Conservation (phyloP, 1,140 invertebrate genomes). For the Drosophila fuyamai region DNA sequence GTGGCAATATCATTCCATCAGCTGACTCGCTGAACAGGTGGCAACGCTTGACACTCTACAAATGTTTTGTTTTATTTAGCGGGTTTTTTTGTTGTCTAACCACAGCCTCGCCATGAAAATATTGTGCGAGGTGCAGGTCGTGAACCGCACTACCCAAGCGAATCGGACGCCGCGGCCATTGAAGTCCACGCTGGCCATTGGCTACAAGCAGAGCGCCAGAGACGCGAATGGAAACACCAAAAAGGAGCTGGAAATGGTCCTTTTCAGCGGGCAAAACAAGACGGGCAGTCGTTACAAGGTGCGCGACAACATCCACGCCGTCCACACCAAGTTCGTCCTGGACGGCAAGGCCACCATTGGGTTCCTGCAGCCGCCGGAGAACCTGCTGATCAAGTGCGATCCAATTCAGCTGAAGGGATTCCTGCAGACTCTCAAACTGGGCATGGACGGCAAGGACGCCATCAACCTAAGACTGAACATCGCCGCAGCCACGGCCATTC, state of each 20-base stretch:
- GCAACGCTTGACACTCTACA: slow-evolving; percentile 71
- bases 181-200: slow-evolving; percentile 88
- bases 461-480: slow-evolving; percentile 86
- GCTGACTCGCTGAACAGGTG: slow-evolving; percentile 5
- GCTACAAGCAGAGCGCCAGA: slow-evolving; percentile 85
- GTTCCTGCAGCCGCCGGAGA: slow-evolving; percentile 89
- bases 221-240: slow-evolving; percentile 63
- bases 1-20: neutral
- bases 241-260: slow-evolving; percentile 87
- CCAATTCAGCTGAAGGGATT: slow-evolving; percentile 89
- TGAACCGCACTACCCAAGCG: slow-evolving; percentile 86
- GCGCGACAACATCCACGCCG: slow-evolving; percentile 87
- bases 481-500: slow-evolving; percentile 85
- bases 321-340: slow-evolving; percentile 89
- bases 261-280: slow-evolving; percentile 88
- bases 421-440: slow-evolving; percentile 87
- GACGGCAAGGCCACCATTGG: slow-evolving; percentile 91
- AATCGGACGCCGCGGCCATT: slow-evolving; percentile 85
- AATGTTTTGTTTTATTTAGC: slow-evolving; percentile 71
- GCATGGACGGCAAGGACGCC: slow-evolving; percentile 87
- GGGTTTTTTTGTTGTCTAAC: slow-evolving; percentile 16
- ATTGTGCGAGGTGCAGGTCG: slow-evolving; percentile 88
- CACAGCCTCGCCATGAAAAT: slow-evolving; percentile 87
- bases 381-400: slow-evolving; percentile 89
- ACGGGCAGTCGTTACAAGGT: slow-evolving; percentile 89